Conservation (phyloP, 2,113 vertebrate species). For the Coracopsis vasa region DNA sequence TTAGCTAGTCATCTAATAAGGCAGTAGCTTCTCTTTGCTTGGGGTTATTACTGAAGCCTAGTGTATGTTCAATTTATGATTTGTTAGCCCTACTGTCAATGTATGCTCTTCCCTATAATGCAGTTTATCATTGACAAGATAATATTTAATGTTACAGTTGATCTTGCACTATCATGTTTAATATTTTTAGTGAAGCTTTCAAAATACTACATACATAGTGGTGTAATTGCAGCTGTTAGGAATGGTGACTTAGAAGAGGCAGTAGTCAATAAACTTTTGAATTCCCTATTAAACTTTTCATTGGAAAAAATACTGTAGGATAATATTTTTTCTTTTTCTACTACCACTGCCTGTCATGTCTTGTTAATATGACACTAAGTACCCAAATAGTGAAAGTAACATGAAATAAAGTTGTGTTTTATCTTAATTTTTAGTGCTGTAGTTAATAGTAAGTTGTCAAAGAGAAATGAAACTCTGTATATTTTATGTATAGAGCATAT, state of each 20-base stretch:
- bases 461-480: background rate
- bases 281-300: background rate
- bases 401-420: background rate
- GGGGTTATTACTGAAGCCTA: background rate
- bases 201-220: background rate
- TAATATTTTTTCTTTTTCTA: background rate
- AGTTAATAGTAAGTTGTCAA: background rate
- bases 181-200: background rate
- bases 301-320: background rate
- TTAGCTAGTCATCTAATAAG: background rate
- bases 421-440: background rate
- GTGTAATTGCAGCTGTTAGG: background rate
- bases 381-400: background rate
- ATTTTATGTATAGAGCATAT: fast-evolving
- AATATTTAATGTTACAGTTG: background rate
- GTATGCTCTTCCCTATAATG: background rate
- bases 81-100: background rate
- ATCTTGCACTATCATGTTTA: background rate
- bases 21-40: background rate
- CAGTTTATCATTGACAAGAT: background rate
- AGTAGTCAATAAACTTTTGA: background rate
- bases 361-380: background rate
- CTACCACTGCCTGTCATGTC: background rate
- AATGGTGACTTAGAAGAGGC: background rate
- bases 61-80: background rate